A percentile compares a stretch with the other conserved stretches of the same genome.
These are phyloP conservation scores for Ptychoptera contaminata DNA, from an alignment of 2,888 invertebrate species.

Conservation along the genomic window DNA sequence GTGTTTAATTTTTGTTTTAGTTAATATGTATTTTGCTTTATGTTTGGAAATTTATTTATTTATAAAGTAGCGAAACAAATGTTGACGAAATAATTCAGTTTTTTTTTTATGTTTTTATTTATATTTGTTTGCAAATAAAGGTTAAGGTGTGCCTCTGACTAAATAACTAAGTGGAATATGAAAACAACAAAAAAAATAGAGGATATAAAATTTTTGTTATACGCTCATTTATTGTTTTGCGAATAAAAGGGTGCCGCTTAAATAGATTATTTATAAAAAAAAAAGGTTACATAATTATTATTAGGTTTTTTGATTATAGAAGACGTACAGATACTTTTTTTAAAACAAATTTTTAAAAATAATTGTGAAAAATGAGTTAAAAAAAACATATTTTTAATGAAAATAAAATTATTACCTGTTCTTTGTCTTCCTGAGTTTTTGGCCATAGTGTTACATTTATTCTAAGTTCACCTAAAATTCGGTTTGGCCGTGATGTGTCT, in stretches of 20 bases:
- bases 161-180: too few species aligned
- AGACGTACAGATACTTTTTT: background rate
- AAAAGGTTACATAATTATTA: background rate
- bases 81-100: too few species aligned
- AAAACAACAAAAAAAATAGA: constrained; percentile 25
- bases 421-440: constrained; percentile 85
- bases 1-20: too few species aligned
- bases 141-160: constrained; percentile 17
- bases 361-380: background rate
- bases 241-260: background rate
- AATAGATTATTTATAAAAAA: background rate
- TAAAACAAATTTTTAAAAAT: too few species aligned
- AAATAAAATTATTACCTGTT: constrained; percentile 49
- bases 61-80: too few species aligned
- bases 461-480: constrained; percentile 69
- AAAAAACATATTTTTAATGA: background rate
- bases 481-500: constrained; percentile 51
- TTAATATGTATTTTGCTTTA: too few species aligned
- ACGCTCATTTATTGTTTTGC: background rate
- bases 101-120: too few species aligned
- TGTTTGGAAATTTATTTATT: too few species aligned
- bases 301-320: background rate
- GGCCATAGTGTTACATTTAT: constrained; percentile 79
- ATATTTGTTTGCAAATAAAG: background rate
- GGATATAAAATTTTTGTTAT: too few species aligned